phyloP scores from a whole-genome alignment of 2,797 vertebrate genomes.

The Dipus sagitta region DNA sequence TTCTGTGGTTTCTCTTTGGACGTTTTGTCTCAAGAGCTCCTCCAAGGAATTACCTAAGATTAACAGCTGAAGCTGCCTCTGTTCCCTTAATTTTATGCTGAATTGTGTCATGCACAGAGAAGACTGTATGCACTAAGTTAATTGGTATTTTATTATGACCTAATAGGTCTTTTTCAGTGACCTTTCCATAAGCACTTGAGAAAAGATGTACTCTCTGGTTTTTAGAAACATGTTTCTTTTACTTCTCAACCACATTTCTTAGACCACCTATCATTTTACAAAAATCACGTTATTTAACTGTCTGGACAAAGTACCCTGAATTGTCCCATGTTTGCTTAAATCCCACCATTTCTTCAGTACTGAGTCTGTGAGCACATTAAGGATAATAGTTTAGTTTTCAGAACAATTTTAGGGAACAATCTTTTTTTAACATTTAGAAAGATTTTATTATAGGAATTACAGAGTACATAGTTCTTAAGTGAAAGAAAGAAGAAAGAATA shows the following conservation, averaged over 20 bases:
- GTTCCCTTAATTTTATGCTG: background rate
- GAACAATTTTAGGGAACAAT: background rate
- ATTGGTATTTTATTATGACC: background rate
- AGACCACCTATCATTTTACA: background rate
- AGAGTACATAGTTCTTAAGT: too few relatives aligned
- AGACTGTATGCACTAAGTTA: background rate
- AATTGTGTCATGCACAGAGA: background rate
- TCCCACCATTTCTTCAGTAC: background rate
- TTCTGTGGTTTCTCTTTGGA: background rate
- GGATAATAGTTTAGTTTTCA: background rate
- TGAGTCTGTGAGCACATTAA: background rate
- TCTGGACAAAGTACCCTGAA: background rate
- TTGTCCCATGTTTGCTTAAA: background rate
- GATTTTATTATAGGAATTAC: too few relatives aligned
- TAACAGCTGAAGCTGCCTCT: background rate
- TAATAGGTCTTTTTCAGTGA: background rate
- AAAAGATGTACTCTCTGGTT: background rate
- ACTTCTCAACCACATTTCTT: background rate
- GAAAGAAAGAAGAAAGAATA: too few relatives aligned
- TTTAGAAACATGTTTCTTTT: background rate
- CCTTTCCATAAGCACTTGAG: background rate
- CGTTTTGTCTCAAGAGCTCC: background rate
- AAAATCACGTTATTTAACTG: background rate
- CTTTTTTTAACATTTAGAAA: too few relatives aligned
- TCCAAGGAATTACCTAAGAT: slow-evolving; percentile 17